Evolutionary conservation across 2,888 invertebrate species (phyloP), one percentile per base, ranked within the genome.

Genomic region (Drosophila anomalata): DNA sequence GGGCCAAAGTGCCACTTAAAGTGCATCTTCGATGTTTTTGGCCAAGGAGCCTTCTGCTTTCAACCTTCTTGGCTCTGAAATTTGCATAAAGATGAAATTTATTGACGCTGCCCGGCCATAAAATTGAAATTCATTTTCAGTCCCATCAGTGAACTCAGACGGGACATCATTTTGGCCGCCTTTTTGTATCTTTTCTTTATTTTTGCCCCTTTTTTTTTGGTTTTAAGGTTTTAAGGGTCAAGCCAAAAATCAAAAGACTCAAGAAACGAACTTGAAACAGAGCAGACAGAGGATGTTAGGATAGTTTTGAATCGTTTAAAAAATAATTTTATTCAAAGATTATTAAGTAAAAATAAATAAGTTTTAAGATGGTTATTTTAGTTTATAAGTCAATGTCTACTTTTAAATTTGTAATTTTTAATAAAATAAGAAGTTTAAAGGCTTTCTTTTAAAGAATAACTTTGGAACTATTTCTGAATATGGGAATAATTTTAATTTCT

Each of bases 71-170:
- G 52, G 20, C 41, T 17, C 41, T n/a, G 14, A 42, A 74, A 84
- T 84, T 88, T 88, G 88, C 83, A 84, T 84, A 80, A 88, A 87
- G 72, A 87, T 87, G 85, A 87, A 84, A 88, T 86, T 88, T 88
- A 88, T 83, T 77, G 82, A 82, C 81, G 87, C 60, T 69, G 85
- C 69, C 53, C n/a, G 81, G 85, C 79, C 86, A 88, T 83, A 82
- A 83, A 83, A 83, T 88, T 76, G 62, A 88, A 87, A 87, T 88
- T 84, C 81, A 84, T 77, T 88, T 76, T 73, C 48, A 51, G 50
- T 33, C 26, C 44, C 47, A 17, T 57, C 36, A 60, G 36, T 60
- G 54, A 57, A 52, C 71, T 44, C 58, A 68, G 57, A 63, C 57
- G 58, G 68, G 69, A 50, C 67, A 68, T 59, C 41, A 68, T 55